Evolutionary conservation across 2,797 vertebrate genomes (phyloP).

Genomic region (Gymnoscopelus braueri): DNA sequence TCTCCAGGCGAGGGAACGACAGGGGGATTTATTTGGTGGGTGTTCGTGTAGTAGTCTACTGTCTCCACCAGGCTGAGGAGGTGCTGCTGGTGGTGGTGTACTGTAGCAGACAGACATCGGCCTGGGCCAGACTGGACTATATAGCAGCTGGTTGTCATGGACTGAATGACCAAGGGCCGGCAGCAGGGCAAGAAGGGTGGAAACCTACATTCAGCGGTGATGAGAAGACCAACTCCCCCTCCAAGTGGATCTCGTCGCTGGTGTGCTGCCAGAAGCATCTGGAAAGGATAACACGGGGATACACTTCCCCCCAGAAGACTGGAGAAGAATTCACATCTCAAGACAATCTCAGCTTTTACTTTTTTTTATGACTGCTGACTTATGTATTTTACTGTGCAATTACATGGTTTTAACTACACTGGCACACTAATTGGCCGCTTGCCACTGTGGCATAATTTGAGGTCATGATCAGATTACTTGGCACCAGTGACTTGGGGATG

Average conservation of each 20-base stretch:
- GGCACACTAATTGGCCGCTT: neutral
- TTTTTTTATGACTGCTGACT: conserved; percentile 33
- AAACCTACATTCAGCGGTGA: conserved; percentile 67
- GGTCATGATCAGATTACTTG: conserved; percentile 15
- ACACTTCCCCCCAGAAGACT: conserved; percentile 50
- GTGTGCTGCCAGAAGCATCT: conserved; percentile 76
- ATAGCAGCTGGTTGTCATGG: conserved; percentile 40
- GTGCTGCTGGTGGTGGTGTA: conserved; percentile 17
- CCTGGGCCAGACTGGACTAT: conserved; percentile 13
- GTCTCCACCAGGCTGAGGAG: conserved; percentile 5
- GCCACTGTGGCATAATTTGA: conserved; percentile 9
- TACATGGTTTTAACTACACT: conserved; percentile 8
- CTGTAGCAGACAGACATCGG: neutral
- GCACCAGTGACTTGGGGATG: conserved; percentile 34
- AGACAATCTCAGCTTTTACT: conserved; percentile 33
- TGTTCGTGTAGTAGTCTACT: neutral
- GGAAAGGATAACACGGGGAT: conserved; percentile 74
- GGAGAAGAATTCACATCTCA: conserved; percentile 49
- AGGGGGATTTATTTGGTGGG: conserved; percentile 3
- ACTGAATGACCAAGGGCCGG: conserved; percentile 23
- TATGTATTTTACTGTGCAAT: conserved; percentile 27
- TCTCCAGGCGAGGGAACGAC: neutral
- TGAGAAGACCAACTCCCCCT: conserved; percentile 52
- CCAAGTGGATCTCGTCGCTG: conserved; percentile 60
- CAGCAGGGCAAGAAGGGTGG: conserved; percentile 45